Evolutionary conservation across 2,888 invertebrate species (phyloP).

Genomic region (Dolomedes plantarius): DNA sequence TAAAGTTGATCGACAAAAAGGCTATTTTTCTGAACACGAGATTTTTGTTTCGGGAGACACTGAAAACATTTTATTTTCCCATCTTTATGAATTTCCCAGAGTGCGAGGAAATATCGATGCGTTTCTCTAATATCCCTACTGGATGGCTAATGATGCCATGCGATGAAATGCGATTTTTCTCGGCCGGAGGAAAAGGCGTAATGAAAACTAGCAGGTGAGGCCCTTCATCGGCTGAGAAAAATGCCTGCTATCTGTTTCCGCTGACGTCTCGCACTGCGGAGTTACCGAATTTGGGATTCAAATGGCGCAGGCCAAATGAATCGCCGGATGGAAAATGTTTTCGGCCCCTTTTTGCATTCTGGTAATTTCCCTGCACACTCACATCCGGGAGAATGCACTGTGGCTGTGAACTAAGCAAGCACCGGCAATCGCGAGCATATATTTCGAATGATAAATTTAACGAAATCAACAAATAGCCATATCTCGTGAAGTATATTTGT

Average conservation of each 20-base stretch:
- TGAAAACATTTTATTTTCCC: not conserved
- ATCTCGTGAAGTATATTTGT: not conserved
- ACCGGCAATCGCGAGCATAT: not conserved
- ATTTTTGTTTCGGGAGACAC: not conserved
- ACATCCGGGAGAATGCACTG: not conserved
- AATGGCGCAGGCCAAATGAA: slow-evolving; percentile 4
- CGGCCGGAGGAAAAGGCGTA: not conserved
- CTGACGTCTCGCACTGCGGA: not conserved
- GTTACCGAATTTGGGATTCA: slow-evolving; percentile 10
- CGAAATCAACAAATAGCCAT: slow-evolving; percentile 2
- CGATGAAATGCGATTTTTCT: slow-evolving; percentile 12
- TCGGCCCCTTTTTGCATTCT: not conserved
- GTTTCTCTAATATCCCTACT: not conserved
- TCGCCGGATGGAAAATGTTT: slow-evolving; percentile 1
- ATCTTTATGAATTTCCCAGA: not conserved
- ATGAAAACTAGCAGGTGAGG: slow-evolving; percentile 7
- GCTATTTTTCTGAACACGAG: too few species aligned
- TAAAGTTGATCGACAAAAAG: too few species aligned
- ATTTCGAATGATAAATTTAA: not conserved
- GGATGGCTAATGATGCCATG: slow-evolving; percentile 3
- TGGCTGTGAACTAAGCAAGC: not conserved
- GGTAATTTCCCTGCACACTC: slow-evolving; percentile 3
- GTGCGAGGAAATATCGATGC: slow-evolving; percentile 2
- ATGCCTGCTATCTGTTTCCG: slow-evolving; percentile 14
- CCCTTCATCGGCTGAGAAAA: not conserved